Evolutionary conservation across 1,140 invertebrate genomes (phyloP), one percentile per base, ranked within the genome.

Genomic region (Ips nitidus): DNA sequence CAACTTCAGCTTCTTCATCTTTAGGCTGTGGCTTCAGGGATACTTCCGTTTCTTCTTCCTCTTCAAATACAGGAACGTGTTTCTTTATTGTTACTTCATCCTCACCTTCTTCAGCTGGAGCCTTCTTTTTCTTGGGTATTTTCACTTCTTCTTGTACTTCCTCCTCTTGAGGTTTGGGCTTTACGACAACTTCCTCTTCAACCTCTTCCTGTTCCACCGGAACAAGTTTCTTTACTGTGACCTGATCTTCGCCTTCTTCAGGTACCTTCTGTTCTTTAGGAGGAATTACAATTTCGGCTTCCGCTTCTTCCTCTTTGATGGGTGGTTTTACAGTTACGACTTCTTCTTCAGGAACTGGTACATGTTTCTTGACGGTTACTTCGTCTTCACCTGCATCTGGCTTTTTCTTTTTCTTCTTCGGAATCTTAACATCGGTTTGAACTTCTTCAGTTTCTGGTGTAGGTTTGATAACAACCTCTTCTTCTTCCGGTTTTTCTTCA

Each of bases 241-340:
- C 56, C 73, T 78, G 59, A 40, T 70, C 75, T 50, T 75, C 68
- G 5, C 67, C 59, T 66, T 82, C 76, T 38, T 63, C 60, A 22
- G 60, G 60, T 83, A 78, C 3, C 66, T 59, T 8, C 72, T 60
- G 58, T 71, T 77, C 73, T 73, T 89, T 89, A 36, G 91, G 83
- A 6, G 86, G 89, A n/a, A 90, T 80, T 81, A 90, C 80, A 22
- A 68, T n/a, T 38, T 66, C 70, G 8, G 60, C 58, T 55, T 82
- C 83, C 68, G 80, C 78, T 3, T 75, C 71, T 82, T 82, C 52
- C 75, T 77, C 71, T 69, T 82, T 73, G 77, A 78, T 40, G 7
- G 7, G 7, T 22, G 45, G 45, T 22, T 62, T 62, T 3, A 45
- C n/a, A 50, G 6, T 62, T 45, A 37, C 52, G 52, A 22, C 52